Evolutionary conservation across 2,888 invertebrate species (phyloP).

Genomic region (Acanthococcus lagerstroemiae): DNA sequence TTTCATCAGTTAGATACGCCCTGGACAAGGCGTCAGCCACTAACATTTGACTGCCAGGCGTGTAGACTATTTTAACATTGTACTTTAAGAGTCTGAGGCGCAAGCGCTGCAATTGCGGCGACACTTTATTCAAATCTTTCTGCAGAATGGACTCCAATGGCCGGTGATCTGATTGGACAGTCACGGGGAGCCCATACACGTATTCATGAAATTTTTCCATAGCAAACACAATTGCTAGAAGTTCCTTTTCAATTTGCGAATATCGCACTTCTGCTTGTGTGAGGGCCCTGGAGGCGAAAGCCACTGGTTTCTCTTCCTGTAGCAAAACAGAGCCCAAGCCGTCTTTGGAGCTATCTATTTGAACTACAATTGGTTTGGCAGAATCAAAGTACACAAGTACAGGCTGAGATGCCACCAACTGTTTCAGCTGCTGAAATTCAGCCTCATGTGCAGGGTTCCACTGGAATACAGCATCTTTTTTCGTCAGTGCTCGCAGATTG

Average conservation of each 20-base stretch:
- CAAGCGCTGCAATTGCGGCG: conserved; percentile 8
- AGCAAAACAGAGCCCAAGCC: conserved; percentile 17
- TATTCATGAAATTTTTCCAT: conserved; percentile 6
- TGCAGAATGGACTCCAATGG: conserved; percentile 9
- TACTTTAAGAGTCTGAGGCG: conserved; percentile 13
- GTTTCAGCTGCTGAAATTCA: conserved; percentile 30
- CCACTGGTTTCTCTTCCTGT: conserved; percentile 10
- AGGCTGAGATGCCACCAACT: conserved; percentile 29
- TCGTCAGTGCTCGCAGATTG: conserved; percentile 32
- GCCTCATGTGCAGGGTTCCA: conserved; percentile 25
- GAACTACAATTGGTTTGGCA: conserved; percentile 11
- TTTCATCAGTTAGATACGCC: neutral
- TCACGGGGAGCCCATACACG: conserved; percentile 1
- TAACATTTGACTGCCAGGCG: conserved; percentile 8
- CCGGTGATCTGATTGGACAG: conserved; percentile 14
- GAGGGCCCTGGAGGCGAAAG: conserved; percentile 6
- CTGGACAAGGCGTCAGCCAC: conserved; percentile 17
- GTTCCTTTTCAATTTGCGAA: conserved; percentile 21
- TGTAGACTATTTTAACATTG: conserved; percentile 9
- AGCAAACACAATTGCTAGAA: conserved; percentile 7
- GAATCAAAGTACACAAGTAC: conserved; percentile 32
- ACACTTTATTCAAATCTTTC: neutral
- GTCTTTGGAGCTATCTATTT: conserved; percentile 17
- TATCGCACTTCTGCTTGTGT: conserved; percentile 6
- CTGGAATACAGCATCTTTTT: conserved; percentile 23